Percentiles rank a stretch among this genome's conserved stretches.
These are phyloP conservation scores for Tinea pellionella DNA, from an alignment of 2,888 invertebrate genomes.

Conservation along the genomic window DNA sequence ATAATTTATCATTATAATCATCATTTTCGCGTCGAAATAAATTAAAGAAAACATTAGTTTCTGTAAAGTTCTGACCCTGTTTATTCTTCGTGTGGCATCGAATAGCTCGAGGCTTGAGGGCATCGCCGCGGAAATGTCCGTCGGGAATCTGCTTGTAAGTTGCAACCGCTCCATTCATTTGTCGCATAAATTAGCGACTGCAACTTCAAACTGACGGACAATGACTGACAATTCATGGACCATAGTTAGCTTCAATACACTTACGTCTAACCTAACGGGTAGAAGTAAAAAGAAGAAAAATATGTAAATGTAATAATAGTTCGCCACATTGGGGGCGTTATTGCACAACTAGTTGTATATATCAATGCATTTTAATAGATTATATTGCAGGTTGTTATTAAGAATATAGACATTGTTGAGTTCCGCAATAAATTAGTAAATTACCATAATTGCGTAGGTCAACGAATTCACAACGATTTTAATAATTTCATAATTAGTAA, in stretches of 20 bases:
- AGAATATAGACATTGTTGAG: no score
- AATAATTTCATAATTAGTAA: not conserved
- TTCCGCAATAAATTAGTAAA: no score
- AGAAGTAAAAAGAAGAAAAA: no score
- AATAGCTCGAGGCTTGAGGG: not conserved
- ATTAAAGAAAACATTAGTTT: not conserved
- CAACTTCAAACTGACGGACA: not conserved
- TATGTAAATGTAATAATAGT: no score
- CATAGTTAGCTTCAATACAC: not conserved
- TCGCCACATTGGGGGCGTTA: no score
- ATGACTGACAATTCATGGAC: not conserved
- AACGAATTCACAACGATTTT: not conserved
- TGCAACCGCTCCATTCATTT: constrained; percentile 28
- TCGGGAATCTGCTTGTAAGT: constrained; percentile 7
- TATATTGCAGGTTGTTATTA: no score
- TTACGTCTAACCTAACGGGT: not conserved
- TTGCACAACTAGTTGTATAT: no score
- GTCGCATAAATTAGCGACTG: constrained; percentile 32
- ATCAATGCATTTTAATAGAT: no score
- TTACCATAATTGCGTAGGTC: no score
- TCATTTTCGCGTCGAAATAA: not conserved
- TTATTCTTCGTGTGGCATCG: constrained; percentile 10
- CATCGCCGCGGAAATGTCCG: constrained; percentile 10
- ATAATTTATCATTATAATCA: not conserved
- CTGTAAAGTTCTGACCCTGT: constrained; percentile 1